Percentiles rank a stretch among this genome's conserved stretches.
Evolutionary conservation across 2,888 invertebrate species (phyloP).

Genomic region (Ischnura elegans): DNA sequence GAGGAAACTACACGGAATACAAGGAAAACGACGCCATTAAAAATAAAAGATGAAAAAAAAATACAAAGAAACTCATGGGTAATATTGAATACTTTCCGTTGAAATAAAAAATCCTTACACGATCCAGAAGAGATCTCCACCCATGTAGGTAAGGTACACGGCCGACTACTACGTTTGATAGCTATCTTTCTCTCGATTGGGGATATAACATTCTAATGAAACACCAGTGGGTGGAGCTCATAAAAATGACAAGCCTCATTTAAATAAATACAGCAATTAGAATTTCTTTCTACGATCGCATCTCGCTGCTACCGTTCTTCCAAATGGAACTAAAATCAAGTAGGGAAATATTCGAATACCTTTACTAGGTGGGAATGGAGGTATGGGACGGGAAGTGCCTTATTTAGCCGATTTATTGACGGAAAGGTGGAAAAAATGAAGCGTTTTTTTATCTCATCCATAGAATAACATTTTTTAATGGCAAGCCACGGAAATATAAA

Average conservation of each 20-base stretch:
- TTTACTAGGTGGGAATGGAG: neutral
- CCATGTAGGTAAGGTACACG: neutral
- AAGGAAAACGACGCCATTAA: too few relatives aligned
- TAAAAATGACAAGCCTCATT: slow-evolving; percentile 1
- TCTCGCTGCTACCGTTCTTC: neutral
- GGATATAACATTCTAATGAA: neutral
- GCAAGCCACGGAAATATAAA: too few relatives aligned
- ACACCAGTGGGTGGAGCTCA: neutral
- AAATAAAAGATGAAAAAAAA: too few relatives aligned
- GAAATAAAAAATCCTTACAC: too few relatives aligned
- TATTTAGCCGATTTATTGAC: neutral
- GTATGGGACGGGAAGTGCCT: neutral
- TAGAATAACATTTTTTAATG: too few relatives aligned
- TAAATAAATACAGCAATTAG: neutral
- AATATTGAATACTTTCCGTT: too few relatives aligned
- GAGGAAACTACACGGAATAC: too few relatives aligned
- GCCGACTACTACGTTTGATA: neutral
- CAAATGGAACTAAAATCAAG: neutral
- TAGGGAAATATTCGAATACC: neutral
- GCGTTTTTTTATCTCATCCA: too few relatives aligned
- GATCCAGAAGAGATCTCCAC: neutral
- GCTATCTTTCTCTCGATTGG: neutral
- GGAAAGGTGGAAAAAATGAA: too few relatives aligned
- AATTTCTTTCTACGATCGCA: neutral
- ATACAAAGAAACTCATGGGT: too few relatives aligned